Evolutionary conservation across 2,888 invertebrate genomes (phyloP), one percentile per base, ranked within the genome.

Genomic region (Serripes groenlandicus): DNA sequence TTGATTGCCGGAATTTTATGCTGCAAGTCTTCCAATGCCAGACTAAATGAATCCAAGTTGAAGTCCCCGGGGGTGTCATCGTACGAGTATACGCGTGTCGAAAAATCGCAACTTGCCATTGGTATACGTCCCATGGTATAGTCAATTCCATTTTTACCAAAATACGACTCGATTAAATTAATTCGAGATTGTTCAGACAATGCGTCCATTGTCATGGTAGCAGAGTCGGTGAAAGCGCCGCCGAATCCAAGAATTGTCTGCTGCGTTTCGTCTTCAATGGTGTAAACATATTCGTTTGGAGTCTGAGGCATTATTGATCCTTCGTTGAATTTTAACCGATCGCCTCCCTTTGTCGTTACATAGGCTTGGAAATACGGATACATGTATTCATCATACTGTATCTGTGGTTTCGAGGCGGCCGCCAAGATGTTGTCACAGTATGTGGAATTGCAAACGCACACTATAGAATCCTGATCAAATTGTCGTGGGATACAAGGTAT

Each of bases 31-130:
- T 97, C 97, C 0, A 92, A 74, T 3, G 96, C 95, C 0, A 98
- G 95, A 0, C 96, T 95, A 94, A 97, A 98, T 60, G 94, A 90
- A 91, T 21, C 88, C 49, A 98, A 95, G 21, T 92, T 86, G 68
- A 95, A 94, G 85, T 95, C 95, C 0, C 95, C 94, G 4, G 91
- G 89, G 68, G 97, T 96, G 89, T 96, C 96, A 91, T 97, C 97
- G 93, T 98, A 98, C 0, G 98, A 97, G 95, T 98, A 98, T 0
- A 96, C 95, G 69, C 96, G 96, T 0, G 96, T 96, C 0, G 98
- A 98, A 94, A 98, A 98, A 94, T 98, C 98, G 73, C 96, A 96
- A 11, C 98, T 98, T 0, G 96, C 98, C 83, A 98, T 97, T 0
- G 98, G 97, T 7, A 98, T 96, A 56, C 98, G 96, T 62, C 97